Base-by-base conservation (phyloP, 1,140 invertebrate species). In the Drosophila bocqueti region DNA sequence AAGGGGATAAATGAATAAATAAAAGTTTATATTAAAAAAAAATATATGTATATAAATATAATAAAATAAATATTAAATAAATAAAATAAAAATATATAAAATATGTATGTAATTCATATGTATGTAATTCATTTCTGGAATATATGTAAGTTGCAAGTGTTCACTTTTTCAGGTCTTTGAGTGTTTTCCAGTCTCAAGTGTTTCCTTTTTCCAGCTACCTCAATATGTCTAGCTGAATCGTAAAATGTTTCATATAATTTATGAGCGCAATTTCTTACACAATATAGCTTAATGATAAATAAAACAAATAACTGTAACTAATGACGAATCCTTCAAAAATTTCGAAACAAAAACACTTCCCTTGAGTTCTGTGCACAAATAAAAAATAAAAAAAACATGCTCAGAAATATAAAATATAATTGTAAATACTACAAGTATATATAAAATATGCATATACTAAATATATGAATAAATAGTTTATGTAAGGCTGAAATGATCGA, bases 401-500 rank as follows among this genome's bases (percentile, higher is more conserved):
- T 2, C 0, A 38, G 7, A 16, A 21, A 38, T 21, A 38, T 8
- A 24, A 16, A 18, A n/a, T 4, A 36, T 46, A 57, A 2, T 40
- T 8, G 1, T 9, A 15, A 11, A 29, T 24, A 40, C 5, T 31
- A 10, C 24, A 24, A 3, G 24, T 24, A 24, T 29, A 21, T 9
- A 43, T 18, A 10, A 29, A 13, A 13, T 31, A 21, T 18, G 15
- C 4, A 31, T 18, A 38, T 21, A 36, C 2, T 11, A 38, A 57
- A 24, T 58, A 42, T n/a, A 40, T n/a, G 6, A 42, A 58, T 43
- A 45, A 58, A 58, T 9, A 7, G 21, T 57, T 55, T 55, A 55
- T 55, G 21, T 40, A 55, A 40, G 15, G 0, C 15, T 24, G 15
- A 38, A 57, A 57, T 45, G 55, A 58, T 58, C 34, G 59, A 38